Base-by-base conservation (phyloP, 2,888 invertebrate genomes). In the Neoaliturus tenellus region DNA sequence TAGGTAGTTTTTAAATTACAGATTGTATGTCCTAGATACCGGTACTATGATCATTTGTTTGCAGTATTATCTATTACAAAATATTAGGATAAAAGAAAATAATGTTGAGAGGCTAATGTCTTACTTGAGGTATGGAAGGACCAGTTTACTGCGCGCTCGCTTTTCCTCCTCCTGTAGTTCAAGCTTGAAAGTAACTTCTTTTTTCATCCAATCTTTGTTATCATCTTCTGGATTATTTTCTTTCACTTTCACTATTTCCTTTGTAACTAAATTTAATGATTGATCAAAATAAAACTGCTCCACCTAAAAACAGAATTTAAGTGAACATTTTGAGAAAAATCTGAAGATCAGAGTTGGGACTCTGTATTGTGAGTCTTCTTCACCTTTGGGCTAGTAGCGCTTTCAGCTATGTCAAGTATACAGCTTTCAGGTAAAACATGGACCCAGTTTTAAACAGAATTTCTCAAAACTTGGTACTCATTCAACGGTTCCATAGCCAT, bases 101-200 rank as follows among this genome's bases (percentile, higher is more conserved):
- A n/a, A n/a, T n/a, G n/a, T n/a, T n/a, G n/a, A n/a, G n/a, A n/a
- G n/a, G n/a, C 48, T 48, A 8, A 33, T 12, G 81, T 86, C 87
- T 85, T 90, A 92, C 92, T 90, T 91, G 80, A 91, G 88, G 88
- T 94, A 95, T 0, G 95, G 95, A 82, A 95, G 90, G 84, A 93
- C 91, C 48, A 95, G 89, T 87, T 92, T 92, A 85, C 92, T 91
- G 85, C 92, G 93, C 14, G 93, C 93, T 86, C 93, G 90, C 87
- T 93, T 93, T 81, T 94, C 94, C 82, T 91, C 91, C 85, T 94
- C 93, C 83, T 92, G 93, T 0, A 94, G 90, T 88, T 93, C 93
- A 87, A 95, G 93, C 90, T 93, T 94, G 88, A 95, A 95, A 82
- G 94, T 94, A 0, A 75, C 48, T 12, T 75, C 48, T 12, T 48